Base-by-base conservation (phyloP, 1,140 invertebrate genomes). In the Steinernema feltiae region DNA sequence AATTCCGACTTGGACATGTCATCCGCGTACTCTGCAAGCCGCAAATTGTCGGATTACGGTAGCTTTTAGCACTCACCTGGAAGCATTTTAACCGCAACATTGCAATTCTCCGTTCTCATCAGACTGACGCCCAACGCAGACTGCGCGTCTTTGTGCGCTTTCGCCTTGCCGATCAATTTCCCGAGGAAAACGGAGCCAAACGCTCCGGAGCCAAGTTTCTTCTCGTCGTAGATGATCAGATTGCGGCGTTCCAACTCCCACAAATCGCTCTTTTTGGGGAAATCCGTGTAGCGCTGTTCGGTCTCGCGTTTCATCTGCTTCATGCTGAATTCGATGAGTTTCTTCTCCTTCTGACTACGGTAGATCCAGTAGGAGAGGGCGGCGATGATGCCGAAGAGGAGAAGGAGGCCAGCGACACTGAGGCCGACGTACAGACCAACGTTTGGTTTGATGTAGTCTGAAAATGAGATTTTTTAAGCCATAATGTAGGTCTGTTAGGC, bases 61-160 rank as follows among this genome's bases (percentile, higher is more conserved):
- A 87, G n/a, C n/a, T n/a, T n/a, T n/a, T n/a, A n/a, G n/a, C n/a
- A n/a, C n/a, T n/a, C n/a, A n/a, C 86, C 82, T 78, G 87, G 85
- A 32, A 88, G 76, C 85, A 87, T 86, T 80, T 88, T 88, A 3
- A 88, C 86, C n/a, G 87, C 87, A 32, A 88, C 87, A 15, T 80
- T 48, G 30, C 82, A 84, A 75, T 85, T 86, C 48, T 85, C 85
- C n/a, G 84, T 84, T 30, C 85, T 41, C 84, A 86, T 83, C 24
- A 86, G 72, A 69, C 85, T 83, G 18, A 82, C 83, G 24, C 83
- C 83, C 7, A 84, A 73, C 7, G 84, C 79, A n/a, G 83, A 85
- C 29, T 85, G 79, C 0, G 84, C 84, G 72, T 81, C 81, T 73
- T 86, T 79, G 41, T 76, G 73, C 18, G 78, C 81, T 46, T 80